These are phyloP conservation scores for Iselma pallidipennis DNA, from an alignment of 2,888 invertebrate genomes.

Conservation along the genomic window DNA sequence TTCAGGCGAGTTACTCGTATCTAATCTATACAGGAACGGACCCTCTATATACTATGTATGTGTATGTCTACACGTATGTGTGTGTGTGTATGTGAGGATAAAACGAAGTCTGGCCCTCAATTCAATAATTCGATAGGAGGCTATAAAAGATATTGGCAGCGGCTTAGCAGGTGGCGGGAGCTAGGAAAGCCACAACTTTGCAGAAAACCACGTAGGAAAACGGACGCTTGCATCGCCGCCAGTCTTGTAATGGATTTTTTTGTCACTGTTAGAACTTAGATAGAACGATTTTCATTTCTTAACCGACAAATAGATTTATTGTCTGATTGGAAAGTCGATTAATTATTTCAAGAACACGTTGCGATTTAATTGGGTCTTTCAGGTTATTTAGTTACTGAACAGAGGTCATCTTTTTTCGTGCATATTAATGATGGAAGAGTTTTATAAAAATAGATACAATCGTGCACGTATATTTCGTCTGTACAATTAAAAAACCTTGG, in stretches of 20 bases:
- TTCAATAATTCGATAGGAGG: constrained; percentile 42
- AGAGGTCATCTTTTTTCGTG: too few relatives aligned
- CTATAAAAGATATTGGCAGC: constrained; percentile 39
- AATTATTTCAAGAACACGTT: not conserved
- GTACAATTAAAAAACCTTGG: too few relatives aligned
- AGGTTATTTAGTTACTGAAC: too few relatives aligned
- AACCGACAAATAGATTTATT: not conserved
- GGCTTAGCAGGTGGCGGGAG: constrained; percentile 41
- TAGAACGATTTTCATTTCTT: not conserved
- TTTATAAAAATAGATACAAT: too few relatives aligned
- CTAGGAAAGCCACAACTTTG: constrained; percentile 30
- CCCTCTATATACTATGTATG: not conserved
- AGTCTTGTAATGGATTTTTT: not conserved
- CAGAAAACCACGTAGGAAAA: constrained; percentile 30
- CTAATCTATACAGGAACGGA: constrained; percentile 35
- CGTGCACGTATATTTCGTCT: too few relatives aligned
- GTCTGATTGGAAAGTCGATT: not conserved
- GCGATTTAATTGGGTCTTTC: not conserved
- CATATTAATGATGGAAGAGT: too few relatives aligned
- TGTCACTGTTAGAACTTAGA: not conserved
- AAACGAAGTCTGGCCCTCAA: constrained; percentile 40
- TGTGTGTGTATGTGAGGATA: constrained; percentile 32
- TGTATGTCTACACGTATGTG: not conserved
- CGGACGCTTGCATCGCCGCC: too few relatives aligned
- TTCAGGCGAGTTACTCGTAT: constrained; percentile 19